Evolutionary conservation across 2,888 invertebrate genomes (phyloP).

Genomic region (Julus scandinavius): DNA sequence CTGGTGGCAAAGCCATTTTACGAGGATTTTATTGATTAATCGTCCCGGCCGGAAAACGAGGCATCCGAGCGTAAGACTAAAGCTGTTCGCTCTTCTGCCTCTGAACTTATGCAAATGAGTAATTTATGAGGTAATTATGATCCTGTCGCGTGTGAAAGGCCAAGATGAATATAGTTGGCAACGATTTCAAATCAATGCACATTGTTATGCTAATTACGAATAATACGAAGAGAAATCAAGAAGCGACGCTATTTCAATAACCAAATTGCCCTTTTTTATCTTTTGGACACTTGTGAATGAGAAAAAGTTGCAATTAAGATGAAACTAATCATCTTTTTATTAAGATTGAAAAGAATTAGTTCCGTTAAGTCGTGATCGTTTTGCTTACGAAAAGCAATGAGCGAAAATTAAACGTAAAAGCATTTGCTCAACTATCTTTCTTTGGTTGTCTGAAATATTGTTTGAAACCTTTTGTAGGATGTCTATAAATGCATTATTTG

Average conservation of each 20-base stretch:
- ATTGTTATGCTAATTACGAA: constrained; percentile 55
- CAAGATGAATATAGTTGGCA: constrained; percentile 54
- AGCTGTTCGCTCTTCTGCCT: constrained; percentile 33
- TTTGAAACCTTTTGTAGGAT: no score
- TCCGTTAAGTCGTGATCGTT: neutral
- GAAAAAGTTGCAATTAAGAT: neutral
- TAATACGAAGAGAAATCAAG: constrained; percentile 47
- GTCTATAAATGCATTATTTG: no score
- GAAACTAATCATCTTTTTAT: no score
- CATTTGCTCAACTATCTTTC: neutral
- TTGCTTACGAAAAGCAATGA: neutral
- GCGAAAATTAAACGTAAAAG: neutral
- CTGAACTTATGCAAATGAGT: constrained; percentile 55
- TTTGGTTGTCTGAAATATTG: no score
- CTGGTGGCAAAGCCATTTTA: constrained; percentile 15
- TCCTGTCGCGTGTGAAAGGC: constrained; percentile 54
- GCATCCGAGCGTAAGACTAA: neutral
- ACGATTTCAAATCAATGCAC: constrained; percentile 56
- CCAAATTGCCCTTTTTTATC: neutral
- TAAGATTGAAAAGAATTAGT: neutral
- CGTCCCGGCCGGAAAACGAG: constrained; percentile 12
- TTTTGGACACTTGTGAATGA: neutral
- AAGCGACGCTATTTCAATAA: constrained; percentile 8
- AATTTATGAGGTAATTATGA: constrained; percentile 57
- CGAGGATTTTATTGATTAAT: constrained; percentile 9